Evolutionary conservation across 23 tunicate genomes (phyloP), one percentile per base, ranked within the genome.

Genomic region (Ascidia mentula): DNA sequence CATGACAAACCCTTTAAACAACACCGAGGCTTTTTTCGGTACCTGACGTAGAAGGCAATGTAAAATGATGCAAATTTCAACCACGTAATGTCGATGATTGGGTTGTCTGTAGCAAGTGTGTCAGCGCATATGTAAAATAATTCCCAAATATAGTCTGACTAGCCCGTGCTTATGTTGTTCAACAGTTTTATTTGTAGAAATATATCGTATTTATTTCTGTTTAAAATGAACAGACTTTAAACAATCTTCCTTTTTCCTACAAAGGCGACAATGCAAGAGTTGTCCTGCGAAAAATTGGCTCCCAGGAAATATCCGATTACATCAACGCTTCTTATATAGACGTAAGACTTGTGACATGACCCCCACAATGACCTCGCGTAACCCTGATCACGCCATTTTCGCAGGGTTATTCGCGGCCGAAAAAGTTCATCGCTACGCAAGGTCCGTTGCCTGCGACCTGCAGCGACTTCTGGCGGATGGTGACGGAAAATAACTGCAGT

Each of bases 401-500:
- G 12, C 24, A 70, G 74, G 74, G 74, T 32, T 70, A 70, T 30
- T 70, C 74, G 37, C 36, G 31, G 38, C 7, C 38, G 32, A 70
- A 53, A 28, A 53, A 53, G 65, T 74, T 38, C 80, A 82, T 82
- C 34, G 87, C 87, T 6, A 46, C 87, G 7, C 87, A 82, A 33
- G 87, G 87, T 24, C 87, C 87, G 33, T 22, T 32, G 31, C 18
- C 38, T 26, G 9, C 59, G 38, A 82, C 87, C 22, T 36, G 75
- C 40, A 65, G 46, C 13, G 87, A 82, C 46, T 82, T 82, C 75
- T 82, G 87, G 87, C 34, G 59, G 35, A 82, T 82, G 87, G 73
- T 82, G 31, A 37, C 77, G 0, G 75, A 84, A 12, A 34, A 84
- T 18, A 59, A 46, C 17, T 84, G 81, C 77, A 17, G 24, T 2